Conservation (phyloP, 2,113 vertebrate species). For the Hucho hucho region DNA sequence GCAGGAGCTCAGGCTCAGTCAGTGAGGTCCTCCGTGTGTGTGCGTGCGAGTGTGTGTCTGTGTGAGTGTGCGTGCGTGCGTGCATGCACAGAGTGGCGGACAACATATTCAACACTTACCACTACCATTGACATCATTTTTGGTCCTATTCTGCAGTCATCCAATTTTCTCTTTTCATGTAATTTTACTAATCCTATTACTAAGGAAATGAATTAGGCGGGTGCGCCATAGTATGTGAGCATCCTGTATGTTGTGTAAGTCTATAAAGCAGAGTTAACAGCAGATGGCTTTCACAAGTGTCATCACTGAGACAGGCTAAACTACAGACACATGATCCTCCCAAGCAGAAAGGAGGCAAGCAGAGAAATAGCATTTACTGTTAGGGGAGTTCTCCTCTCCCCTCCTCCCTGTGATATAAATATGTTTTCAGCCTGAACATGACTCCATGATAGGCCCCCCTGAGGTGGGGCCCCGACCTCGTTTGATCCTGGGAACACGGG, state of each 20-base stretch:
- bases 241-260: neutral
- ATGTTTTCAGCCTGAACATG: neutral
- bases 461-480: neutral
- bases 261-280: neutral
- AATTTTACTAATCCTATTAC: no score
- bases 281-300: constrained; percentile 20
- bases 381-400: neutral
- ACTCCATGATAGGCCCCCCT: neutral
- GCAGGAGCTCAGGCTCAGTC: neutral
- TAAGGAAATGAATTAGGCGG: no score
- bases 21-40: neutral
- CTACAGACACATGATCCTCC: neutral
- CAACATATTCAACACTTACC: neutral
- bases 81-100: neutral
- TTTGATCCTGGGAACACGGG: neutral
- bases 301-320: neutral
- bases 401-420: neutral
- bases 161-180: no score
- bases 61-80: constrained; percentile 24
- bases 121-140: no score
- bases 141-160: no score
- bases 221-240: neutral
- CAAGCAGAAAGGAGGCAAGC: neutral
- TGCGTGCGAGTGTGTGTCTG: neutral
- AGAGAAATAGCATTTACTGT: neutral